Base-by-base conservation (phyloP, 2,113 vertebrate genomes). In the Paralichthys olivaceus region DNA sequence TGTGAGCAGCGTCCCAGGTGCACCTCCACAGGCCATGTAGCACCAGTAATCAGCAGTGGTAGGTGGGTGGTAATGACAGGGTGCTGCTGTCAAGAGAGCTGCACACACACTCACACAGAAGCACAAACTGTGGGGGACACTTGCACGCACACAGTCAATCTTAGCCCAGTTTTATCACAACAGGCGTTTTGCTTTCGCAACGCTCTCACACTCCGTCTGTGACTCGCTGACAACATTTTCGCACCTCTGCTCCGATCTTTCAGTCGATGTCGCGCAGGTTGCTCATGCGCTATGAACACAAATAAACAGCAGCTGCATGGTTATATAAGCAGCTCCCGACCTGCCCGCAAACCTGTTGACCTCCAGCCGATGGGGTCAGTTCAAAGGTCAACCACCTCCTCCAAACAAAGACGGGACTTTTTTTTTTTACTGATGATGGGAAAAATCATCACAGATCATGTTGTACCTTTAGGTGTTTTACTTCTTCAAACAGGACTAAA, bases 1-100 rank as follows among this genome's bases (percentile, higher is more conserved):
- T 93, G 91, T 90, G 92, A 88, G 85, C 72, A 58, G 84, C 68
- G 32, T 72, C 86, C 92, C 92, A 93, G 94, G 92, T 93, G 91
- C 73, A 86, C 40, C 60, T 89, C 91, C 87, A 90, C 78, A 71
- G 93, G 92, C 92, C 84, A 89, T 78, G 88, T 14, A 84, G 75
- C 84, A 29, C 65, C 80, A 64, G 87, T 85, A 89, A 94, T 91
- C 86, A 82, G 78, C 74, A 87, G 80, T 75, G 26, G 25, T 80
- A 84, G 86, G 14, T 12, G 37, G 37, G 37, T 15, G 43, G 56
- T 94, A 91, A 93, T 93, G 81, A 94, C 89, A 93, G 89, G 85
- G 79, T 87, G 71, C 69, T 58, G 83, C 63, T 77, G 75, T 84
- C 80, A 68, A 6, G 85, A 68, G 55, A 80, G 70, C 71, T 70